Conservation (phyloP, 2,113 vertebrate genomes). For the Perognathus longimembris region DNA sequence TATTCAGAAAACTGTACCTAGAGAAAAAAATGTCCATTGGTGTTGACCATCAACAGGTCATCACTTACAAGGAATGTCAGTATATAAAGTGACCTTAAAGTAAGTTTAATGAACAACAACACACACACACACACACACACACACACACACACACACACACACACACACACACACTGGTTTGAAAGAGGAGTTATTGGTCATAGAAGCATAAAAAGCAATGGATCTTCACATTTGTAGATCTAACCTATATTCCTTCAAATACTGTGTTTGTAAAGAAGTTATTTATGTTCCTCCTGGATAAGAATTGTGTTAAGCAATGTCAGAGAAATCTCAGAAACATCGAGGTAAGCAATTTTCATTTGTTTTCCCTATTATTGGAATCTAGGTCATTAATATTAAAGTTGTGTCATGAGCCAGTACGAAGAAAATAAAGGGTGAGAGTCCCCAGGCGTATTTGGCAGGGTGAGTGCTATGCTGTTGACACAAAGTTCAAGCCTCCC, state of each 20-base stretch:
- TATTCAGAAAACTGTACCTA: constrained; percentile 2
- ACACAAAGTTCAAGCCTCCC: background rate
- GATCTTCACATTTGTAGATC: background rate
- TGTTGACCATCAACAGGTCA: background rate
- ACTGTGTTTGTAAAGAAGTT: background rate
- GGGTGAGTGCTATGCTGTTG: background rate
- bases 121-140: background rate
- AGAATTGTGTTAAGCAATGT: background rate
- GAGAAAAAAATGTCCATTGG: background rate
- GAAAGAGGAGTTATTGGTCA: background rate
- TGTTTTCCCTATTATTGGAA: background rate
- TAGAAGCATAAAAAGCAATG: background rate
- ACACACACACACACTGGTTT: background rate
- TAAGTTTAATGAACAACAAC: background rate
- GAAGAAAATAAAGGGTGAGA: background rate
- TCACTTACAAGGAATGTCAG: background rate
- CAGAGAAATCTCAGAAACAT: background rate
- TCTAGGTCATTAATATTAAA: background rate
- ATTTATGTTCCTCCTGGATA: background rate
- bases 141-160: background rate
- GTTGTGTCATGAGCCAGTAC: background rate
- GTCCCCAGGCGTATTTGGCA: background rate
- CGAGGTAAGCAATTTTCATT: background rate
- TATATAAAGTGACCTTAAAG: background rate
- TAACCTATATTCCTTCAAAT: constrained; percentile 30